phyloP scores from a whole-genome alignment of 1,140 invertebrate genomes.

The Micrasema minimum region DNA sequence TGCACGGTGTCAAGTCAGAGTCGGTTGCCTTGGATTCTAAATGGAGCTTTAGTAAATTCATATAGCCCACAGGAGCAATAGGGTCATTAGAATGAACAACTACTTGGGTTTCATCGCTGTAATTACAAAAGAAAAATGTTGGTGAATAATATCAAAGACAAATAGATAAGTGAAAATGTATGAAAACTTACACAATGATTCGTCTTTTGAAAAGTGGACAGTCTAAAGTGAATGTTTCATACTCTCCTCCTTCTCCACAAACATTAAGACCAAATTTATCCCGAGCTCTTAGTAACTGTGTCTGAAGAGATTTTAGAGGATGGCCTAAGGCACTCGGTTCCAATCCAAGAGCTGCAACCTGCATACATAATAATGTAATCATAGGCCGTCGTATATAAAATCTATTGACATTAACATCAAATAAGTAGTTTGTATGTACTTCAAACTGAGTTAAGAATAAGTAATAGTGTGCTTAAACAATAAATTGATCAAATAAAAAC shows the following conservation, averaged over 20 bases:
- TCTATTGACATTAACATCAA: too few relatives aligned
- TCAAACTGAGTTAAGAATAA: too few relatives aligned
- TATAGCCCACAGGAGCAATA: conserved; percentile 91
- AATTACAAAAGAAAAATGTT: conserved; percentile 55
- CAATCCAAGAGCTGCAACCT: conserved; percentile 90
- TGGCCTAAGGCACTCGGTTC: conserved; percentile 91
- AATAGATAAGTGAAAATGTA: conserved; percentile 38
- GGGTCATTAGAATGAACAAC: conserved; percentile 91
- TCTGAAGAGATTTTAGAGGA: conserved; percentile 84
- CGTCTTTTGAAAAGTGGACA: conserved; percentile 94
- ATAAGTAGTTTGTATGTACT: too few relatives aligned
- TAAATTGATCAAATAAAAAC: too few relatives aligned
- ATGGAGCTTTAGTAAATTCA: conserved; percentile 86
- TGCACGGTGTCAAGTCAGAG: conserved; percentile 66
- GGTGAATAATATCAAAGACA: conserved; percentile 33
- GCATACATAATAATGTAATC: too few relatives aligned
- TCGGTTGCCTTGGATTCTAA: conserved; percentile 67
- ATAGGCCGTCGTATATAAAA: too few relatives aligned
- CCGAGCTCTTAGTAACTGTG: conserved; percentile 87
- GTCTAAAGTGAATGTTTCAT: conserved; percentile 97
- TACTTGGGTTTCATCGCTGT: conserved; percentile 87
- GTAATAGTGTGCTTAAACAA: too few relatives aligned
- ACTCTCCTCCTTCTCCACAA: conserved; percentile 99
- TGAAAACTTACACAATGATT: conserved; percentile 85
- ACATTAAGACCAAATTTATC: conserved; percentile 96